These are phyloP conservation scores for Arizona elegans DNA, from an alignment of 2,113 vertebrate species.

Conservation along the genomic window DNA sequence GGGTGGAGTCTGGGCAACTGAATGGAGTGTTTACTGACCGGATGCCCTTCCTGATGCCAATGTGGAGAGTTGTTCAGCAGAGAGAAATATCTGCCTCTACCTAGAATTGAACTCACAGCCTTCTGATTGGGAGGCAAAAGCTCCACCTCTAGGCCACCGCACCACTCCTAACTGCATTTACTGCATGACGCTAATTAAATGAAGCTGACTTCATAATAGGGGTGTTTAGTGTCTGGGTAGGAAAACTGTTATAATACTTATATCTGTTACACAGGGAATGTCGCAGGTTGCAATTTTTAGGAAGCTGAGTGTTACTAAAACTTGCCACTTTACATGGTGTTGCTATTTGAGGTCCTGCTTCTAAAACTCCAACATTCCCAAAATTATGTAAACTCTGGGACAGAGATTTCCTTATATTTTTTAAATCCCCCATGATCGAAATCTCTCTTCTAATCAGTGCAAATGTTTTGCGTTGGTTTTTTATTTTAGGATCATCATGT, in stretches of 20 bases:
- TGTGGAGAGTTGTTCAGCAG: too few relatives aligned
- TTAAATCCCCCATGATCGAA: background rate
- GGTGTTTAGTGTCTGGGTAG: constrained; percentile 64
- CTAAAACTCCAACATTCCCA: constrained; percentile 50
- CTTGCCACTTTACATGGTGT: constrained; percentile 33
- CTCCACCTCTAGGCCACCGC: too few relatives aligned
- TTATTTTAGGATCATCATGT: too few relatives aligned
- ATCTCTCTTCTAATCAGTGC: background rate
- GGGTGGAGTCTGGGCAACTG: too few relatives aligned
- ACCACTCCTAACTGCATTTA: constrained; percentile 70
- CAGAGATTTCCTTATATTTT: constrained; percentile 32
- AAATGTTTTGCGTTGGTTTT: too few relatives aligned
- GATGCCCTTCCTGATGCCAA: too few relatives aligned
- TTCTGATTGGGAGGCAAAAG: too few relatives aligned
- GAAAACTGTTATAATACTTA: constrained; percentile 74
- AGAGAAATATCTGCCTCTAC: too few relatives aligned
- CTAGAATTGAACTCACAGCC: too few relatives aligned
- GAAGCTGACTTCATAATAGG: constrained; percentile 69
- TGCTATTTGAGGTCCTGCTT: constrained; percentile 43
- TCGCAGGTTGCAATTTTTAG: constrained; percentile 69
- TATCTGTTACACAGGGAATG: constrained; percentile 64
- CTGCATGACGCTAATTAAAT: constrained; percentile 61
- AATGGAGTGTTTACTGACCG: too few relatives aligned
- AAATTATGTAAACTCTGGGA: constrained; percentile 32
- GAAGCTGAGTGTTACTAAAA: constrained; percentile 53